A percentile compares a stretch with the other conserved stretches of the same genome.
Evolutionary conservation across 2,113 vertebrate species (phyloP).

Genomic region (Poeciliopsis prolifica): DNA sequence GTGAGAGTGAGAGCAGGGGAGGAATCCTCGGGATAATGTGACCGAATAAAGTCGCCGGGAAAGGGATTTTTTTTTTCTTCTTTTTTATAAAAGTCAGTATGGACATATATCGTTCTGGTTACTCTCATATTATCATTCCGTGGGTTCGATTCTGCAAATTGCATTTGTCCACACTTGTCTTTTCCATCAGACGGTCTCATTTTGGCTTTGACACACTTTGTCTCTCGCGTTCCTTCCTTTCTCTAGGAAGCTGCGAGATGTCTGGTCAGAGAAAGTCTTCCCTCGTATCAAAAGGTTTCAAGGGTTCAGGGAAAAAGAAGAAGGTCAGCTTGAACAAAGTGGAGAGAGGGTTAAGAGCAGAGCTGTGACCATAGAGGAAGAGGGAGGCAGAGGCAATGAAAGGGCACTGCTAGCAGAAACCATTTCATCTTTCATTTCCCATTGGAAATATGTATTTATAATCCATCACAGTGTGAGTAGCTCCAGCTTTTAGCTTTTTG

Average conservation of each 20-base stretch:
- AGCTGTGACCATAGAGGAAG: slow-evolving; percentile 63
- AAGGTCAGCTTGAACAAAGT: slow-evolving; percentile 74
- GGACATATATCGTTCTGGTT: neutral
- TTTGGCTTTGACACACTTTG: slow-evolving; percentile 27
- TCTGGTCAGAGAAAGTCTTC: slow-evolving; percentile 71
- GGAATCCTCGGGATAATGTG: neutral
- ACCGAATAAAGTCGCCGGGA: neutral
- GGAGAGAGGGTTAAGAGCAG: slow-evolving; percentile 50
- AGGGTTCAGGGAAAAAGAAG: slow-evolving; percentile 59
- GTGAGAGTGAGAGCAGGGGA: neutral
- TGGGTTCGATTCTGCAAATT: neutral
- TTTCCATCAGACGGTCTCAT: slow-evolving; percentile 22
- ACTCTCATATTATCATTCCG: slow-evolving; percentile 3
- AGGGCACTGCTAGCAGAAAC: slow-evolving; percentile 46
- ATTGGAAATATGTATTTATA: slow-evolving; percentile 33
- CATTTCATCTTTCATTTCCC: slow-evolving; percentile 52
- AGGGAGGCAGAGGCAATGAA: slow-evolving; percentile 33
- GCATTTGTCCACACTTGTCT: slow-evolving; percentile 16
- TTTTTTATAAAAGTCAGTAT: neutral
- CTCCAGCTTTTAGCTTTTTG: neutral
- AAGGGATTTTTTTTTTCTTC: neutral
- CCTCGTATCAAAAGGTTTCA: slow-evolving; percentile 71
- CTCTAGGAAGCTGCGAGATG: slow-evolving; percentile 67
- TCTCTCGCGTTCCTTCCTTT: slow-evolving; percentile 5
- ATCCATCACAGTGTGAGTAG: neutral